Conservation (phyloP, 53 echinoderm and acorn worm genomes). For the Holothuria leucospilota region DNA sequence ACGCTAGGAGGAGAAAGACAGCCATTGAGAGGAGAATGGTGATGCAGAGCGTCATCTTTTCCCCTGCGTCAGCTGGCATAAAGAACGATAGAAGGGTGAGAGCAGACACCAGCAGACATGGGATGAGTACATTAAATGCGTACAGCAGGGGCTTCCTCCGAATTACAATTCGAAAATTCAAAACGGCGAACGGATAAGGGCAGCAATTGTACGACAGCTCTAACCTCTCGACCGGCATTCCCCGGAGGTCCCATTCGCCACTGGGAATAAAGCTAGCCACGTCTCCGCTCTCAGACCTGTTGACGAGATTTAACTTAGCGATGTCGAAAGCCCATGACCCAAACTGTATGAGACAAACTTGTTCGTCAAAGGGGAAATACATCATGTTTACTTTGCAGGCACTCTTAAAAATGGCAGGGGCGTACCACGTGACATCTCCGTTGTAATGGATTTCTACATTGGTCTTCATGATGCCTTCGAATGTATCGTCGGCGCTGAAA, state of each 20-base stretch:
- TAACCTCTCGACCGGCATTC: conserved; percentile 77
- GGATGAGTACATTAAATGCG: conserved; percentile 83
- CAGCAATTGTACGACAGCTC: conserved; percentile 74
- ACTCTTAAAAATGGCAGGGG: conserved; percentile 92
- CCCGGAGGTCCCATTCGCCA: conserved; percentile 85
- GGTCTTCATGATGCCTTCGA: conserved; percentile 92
- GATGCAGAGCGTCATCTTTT: conserved; percentile 95
- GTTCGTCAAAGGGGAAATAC: conserved; percentile 91
- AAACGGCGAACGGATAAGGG: conserved; percentile 70
- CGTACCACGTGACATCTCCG: conserved; percentile 85
- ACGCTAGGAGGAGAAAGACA: conserved; percentile 86
- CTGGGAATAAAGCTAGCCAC: conserved; percentile 70
- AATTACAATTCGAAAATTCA: conserved; percentile 78
- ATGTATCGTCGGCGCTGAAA: conserved; percentile 84
- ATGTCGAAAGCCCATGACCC: conserved; percentile 93
- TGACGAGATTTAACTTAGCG: conserved; percentile 72
- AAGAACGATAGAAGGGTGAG: conserved; percentile 86
- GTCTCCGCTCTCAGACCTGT: conserved; percentile 76
- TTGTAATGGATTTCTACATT: conserved; percentile 74
- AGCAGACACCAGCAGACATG: conserved; percentile 88
- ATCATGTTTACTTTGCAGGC: conserved; percentile 90
- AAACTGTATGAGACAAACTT: conserved; percentile 78
- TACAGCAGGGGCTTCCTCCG: conserved; percentile 82
- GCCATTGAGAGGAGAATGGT: conserved; percentile 97
- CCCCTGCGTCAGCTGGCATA: conserved; percentile 86